Percentiles rank a stretch among this genome's conserved stretches.
These are phyloP conservation scores for Amphipoea oculea DNA, from an alignment of 2,888 invertebrate genomes.

Conservation along the genomic window DNA sequence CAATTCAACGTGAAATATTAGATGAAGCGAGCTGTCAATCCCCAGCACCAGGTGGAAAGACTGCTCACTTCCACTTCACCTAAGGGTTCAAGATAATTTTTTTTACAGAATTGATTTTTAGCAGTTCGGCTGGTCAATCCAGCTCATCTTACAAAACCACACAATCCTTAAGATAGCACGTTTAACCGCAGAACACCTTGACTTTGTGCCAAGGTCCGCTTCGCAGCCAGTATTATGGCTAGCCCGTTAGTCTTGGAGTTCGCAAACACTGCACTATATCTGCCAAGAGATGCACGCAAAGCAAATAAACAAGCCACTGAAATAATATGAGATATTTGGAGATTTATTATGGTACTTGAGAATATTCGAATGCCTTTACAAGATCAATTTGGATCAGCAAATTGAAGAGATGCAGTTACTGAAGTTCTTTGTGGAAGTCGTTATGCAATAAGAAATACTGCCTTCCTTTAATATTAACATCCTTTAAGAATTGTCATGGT, in stretches of 20 bases:
- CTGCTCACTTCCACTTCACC: too few species aligned
- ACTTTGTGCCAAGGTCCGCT: slow-evolving; percentile 57
- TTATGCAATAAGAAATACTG: background rate
- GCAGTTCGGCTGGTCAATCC: background rate
- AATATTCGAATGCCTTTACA: slow-evolving; percentile 1
- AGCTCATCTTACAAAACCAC: slow-evolving; percentile 1
- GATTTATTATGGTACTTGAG: slow-evolving; percentile 22
- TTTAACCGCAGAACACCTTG: slow-evolving; percentile 49
- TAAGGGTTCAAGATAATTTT: too few species aligned
- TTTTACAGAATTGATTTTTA: background rate
- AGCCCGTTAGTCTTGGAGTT: slow-evolving; percentile 35
- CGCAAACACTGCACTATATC: slow-evolving; percentile 46
- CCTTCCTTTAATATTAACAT: background rate
- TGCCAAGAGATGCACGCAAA: slow-evolving; percentile 57
- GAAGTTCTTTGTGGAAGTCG: background rate
- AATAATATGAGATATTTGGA: slow-evolving; percentile 32
- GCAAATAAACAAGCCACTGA: slow-evolving; percentile 42
- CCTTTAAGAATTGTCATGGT: too few species aligned
- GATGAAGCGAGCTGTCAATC: background rate
- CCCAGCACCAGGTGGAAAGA: background rate
- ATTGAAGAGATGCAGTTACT: background rate
- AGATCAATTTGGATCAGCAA: slow-evolving; percentile 15
- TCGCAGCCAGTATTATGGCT: slow-evolving; percentile 31
- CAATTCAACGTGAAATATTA: background rate
- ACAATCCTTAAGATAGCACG: background rate